Conservation (phyloP, 2,888 invertebrate species). For the Platypus cylindrus region DNA sequence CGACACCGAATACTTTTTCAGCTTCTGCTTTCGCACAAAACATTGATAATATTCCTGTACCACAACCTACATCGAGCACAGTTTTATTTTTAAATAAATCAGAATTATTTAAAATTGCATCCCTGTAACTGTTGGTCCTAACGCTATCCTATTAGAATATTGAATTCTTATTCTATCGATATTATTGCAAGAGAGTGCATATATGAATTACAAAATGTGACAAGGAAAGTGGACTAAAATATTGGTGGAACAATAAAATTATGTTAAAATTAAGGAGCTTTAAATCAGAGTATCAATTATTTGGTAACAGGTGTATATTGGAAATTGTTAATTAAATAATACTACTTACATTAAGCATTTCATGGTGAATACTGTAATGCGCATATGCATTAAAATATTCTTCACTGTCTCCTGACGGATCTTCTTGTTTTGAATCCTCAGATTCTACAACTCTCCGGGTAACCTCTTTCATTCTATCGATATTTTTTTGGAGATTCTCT, state of each 20-base stretch:
- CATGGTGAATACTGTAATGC: constrained; percentile 85
- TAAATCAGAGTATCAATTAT: too few species aligned
- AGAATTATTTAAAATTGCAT: constrained; percentile 67
- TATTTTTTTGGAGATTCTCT: constrained; percentile 47
- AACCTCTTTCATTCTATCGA: constrained; percentile 46
- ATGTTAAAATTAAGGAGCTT: too few species aligned
- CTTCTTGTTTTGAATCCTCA: constrained; percentile 21
- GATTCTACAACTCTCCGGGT: constrained; percentile 43
- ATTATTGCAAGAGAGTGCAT: too few species aligned
- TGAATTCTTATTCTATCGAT: neutral
- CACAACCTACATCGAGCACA: constrained; percentile 94
- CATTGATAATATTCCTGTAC: constrained; percentile 95
- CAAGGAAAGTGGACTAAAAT: too few species aligned
- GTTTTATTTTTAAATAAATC: constrained; percentile 58
- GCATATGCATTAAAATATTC: constrained; percentile 80
- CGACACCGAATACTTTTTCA: constrained; percentile 78
- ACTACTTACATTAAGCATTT: constrained; percentile 77
- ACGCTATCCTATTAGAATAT: constrained; percentile 61
- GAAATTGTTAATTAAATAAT: too few species aligned
- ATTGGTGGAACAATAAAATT: neutral
- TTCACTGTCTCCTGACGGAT: constrained; percentile 37
- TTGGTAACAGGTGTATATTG: too few species aligned
- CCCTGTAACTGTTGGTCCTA: constrained; percentile 75
- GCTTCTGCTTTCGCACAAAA: constrained; percentile 95
- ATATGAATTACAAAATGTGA: too few species aligned